These are phyloP conservation scores for Calonectris borealis DNA, from an alignment of 2,113 vertebrate species.

Conservation along the genomic window DNA sequence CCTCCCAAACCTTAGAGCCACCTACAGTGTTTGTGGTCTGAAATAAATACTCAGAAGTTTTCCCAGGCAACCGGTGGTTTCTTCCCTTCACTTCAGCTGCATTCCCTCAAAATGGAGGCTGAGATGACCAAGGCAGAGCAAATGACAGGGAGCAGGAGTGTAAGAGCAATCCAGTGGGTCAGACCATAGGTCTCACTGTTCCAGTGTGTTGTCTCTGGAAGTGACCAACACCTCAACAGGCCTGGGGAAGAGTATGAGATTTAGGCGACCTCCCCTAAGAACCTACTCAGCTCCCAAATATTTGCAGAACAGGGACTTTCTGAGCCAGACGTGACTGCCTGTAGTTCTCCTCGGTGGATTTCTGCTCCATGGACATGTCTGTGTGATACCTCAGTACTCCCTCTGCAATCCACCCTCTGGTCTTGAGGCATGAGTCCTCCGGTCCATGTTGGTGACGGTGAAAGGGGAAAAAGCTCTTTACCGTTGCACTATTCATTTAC, in stretches of 20 bases:
- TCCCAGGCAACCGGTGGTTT: neutral
- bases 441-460: neutral
- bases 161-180: neutral
- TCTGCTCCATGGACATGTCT: neutral
- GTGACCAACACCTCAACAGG: neutral
- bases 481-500: neutral
- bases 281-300: neutral
- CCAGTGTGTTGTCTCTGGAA: neutral
- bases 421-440: neutral
- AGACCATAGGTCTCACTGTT: neutral
- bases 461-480: neutral
- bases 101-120: neutral
- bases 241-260: neutral
- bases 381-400: neutral
- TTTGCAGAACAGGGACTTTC: neutral
- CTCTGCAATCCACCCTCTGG: neutral
- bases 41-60: constrained; percentile 20
- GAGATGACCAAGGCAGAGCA: neutral
- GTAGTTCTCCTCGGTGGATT: neutral
- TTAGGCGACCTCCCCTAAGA: neutral
- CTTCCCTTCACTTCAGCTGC: neutral
- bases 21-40: constrained; percentile 40
- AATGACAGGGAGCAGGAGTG: neutral
- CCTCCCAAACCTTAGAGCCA: constrained; percentile 26
- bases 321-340: neutral